These are phyloP conservation scores for Periophthalmus modestus DNA, from an alignment of 2,113 vertebrate genomes.

Conservation along the genomic window DNA sequence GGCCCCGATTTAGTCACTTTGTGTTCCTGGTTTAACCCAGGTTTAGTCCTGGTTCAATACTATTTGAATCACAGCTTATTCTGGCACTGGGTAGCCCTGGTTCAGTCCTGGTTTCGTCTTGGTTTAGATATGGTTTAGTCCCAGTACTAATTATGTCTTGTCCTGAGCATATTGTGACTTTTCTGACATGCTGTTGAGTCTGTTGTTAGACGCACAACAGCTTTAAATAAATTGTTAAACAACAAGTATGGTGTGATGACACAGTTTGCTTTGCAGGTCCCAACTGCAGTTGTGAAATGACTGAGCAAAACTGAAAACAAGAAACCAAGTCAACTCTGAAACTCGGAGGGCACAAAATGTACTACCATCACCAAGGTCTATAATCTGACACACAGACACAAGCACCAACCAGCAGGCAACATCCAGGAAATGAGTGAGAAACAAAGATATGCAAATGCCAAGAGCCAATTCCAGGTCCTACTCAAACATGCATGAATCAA, in stretches of 20 bases:
- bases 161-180: too few species aligned
- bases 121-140: too few species aligned
- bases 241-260: background rate
- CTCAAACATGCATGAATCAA: too few species aligned
- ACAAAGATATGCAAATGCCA: background rate
- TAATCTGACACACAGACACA: slow-evolving; percentile 1
- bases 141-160: too few species aligned
- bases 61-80: too few species aligned
- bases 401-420: background rate
- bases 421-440: background rate
- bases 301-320: slow-evolving; percentile 3
- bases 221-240: background rate
- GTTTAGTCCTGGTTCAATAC: too few species aligned
- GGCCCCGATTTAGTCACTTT: too few species aligned
- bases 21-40: too few species aligned
- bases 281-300: background rate
- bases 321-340: background rate
- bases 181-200: too few species aligned
- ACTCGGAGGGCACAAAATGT: background rate
- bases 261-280: background rate
- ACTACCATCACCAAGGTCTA: background rate
- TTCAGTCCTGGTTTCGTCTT: too few species aligned
- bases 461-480: background rate
- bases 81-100: too few species aligned
- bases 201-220: background rate